Base-by-base conservation (phyloP, 2,113 vertebrate genomes). In the Phalacrocorax carbo region DNA sequence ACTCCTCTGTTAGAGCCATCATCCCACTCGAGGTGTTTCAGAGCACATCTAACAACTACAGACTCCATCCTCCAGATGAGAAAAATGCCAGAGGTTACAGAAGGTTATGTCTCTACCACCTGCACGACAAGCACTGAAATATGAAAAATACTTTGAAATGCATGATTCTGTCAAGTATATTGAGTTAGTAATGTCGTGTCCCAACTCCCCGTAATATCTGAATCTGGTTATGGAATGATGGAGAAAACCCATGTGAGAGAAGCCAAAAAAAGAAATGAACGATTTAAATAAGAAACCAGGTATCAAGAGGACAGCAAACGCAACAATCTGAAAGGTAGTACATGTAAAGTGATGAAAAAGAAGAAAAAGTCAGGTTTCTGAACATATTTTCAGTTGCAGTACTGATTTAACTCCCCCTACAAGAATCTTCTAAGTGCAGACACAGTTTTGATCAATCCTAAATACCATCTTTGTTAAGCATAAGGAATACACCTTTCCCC, bases 251-350 rank as follows among this genome's bases (percentile, higher is more conserved):
- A 68, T 23, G 44, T 1, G 5, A 55, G n/a, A 64, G 42, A 79
- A 66, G 55, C 3, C 21, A 79, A 58, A 76, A 61, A 26, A 6
- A 12, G 1, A 40, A 71, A 55, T 5, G 0, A 72, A 36, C 0
- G 1, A 19, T 44, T 79, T 62, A 68, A 89, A 29, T 82, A 64
- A 30, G 23, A 61, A 75, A 22, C 2, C 5, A 13, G 52, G 2
- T 38, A 83, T 8, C 32, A 72, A 32, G 27, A 73, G 29, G 17
- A 44, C 15, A 75, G 60, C 19, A 72, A 54, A 83, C 5, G 4
- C 52, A 75, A 19, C 5, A 5, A 11, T 10, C 68, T 57, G 54
- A 78, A 66, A 75, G 30, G 30, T 1, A 5, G 5, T 3, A 3
- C 7, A 10, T 8, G 19, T 16, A 30, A 76, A 69, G 60, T 2